Evolutionary conservation across 1,140 invertebrate species (phyloP).

Genomic region (Papilio polytes): DNA sequence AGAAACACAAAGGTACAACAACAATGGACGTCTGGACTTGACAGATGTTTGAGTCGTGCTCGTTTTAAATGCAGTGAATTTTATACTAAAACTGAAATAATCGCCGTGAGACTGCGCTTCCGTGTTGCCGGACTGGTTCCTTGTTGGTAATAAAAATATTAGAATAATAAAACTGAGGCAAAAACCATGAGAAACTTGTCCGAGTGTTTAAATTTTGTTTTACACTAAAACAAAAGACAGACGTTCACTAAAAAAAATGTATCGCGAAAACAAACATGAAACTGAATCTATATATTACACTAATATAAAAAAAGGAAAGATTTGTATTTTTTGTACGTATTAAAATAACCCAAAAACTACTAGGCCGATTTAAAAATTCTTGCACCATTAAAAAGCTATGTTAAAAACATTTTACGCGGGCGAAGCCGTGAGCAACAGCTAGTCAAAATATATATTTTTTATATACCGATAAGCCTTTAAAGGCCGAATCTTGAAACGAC

Average conservation of each 20-base stretch:
- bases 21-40: slow-evolving; percentile 46
- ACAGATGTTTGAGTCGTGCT: slow-evolving; percentile 58
- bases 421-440: too few species aligned
- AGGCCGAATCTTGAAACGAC: too few species aligned
- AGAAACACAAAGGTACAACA: slow-evolving; percentile 6
- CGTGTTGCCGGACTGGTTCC: slow-evolving; percentile 67
- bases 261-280: too few species aligned
- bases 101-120: slow-evolving; percentile 66
- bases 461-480: too few species aligned
- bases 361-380: too few species aligned
- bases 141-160: slow-evolving; percentile 44
- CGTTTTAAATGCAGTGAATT: slow-evolving; percentile 43
- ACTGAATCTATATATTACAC: too few species aligned
- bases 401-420: too few species aligned
- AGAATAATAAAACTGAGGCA: slow-evolving; percentile 40
- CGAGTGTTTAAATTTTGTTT: background rate
- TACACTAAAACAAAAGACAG: background rate
- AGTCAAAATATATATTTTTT: too few species aligned
- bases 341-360: too few species aligned
- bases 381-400: too few species aligned
- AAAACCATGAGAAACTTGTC: slow-evolving; percentile 39
- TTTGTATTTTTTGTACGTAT: too few species aligned
- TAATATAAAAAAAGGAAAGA: too few species aligned
- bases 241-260: background rate
- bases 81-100: slow-evolving; percentile 71